Conservation (phyloP, 2,113 vertebrate species). For the Holacanthus passer region DNA sequence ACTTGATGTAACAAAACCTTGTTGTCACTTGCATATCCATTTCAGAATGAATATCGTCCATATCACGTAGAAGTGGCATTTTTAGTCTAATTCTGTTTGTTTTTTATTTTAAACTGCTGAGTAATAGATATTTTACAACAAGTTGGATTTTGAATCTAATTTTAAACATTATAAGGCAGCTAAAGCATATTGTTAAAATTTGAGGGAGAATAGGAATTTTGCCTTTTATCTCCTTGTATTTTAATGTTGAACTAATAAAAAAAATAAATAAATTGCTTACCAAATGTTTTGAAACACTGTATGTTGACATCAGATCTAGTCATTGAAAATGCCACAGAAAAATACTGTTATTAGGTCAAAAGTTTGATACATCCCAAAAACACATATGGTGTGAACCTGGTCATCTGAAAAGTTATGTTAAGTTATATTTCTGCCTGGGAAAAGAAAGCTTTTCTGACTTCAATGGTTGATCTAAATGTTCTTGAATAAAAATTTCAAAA, state of each 20-base stretch:
- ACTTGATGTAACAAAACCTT: slow-evolving; percentile 83
- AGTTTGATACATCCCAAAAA: slow-evolving; percentile 68
- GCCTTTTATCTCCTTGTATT: slow-evolving; percentile 61
- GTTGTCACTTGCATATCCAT: slow-evolving; percentile 83
- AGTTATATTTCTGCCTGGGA: slow-evolving; percentile 79
- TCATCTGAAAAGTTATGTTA: slow-evolving; percentile 79
- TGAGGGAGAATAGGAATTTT: slow-evolving; percentile 60
- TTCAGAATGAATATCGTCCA: slow-evolving; percentile 80
- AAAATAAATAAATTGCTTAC: slow-evolving; percentile 63
- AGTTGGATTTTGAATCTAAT: slow-evolving; percentile 76
- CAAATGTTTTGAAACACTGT: slow-evolving; percentile 79
- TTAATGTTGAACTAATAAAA: slow-evolving; percentile 67
- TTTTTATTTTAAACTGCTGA: slow-evolving; percentile 75
- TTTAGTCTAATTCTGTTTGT: slow-evolving; percentile 65
- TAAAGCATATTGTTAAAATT: slow-evolving; percentile 81
- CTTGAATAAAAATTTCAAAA: slow-evolving; percentile 83
- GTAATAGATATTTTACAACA: slow-evolving; percentile 73
- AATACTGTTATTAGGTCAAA: slow-evolving; percentile 70
- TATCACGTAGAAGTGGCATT: slow-evolving; percentile 74
- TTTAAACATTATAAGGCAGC: slow-evolving; percentile 87
- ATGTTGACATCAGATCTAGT: slow-evolving; percentile 69
- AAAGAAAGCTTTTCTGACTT: slow-evolving; percentile 77
- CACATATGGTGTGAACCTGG: slow-evolving; percentile 74
- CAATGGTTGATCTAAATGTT: slow-evolving; percentile 81
- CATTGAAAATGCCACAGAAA: slow-evolving; percentile 69